phyloP scores from a whole-genome alignment of 2,888 invertebrate species.

The Hedychridium roseum region DNA sequence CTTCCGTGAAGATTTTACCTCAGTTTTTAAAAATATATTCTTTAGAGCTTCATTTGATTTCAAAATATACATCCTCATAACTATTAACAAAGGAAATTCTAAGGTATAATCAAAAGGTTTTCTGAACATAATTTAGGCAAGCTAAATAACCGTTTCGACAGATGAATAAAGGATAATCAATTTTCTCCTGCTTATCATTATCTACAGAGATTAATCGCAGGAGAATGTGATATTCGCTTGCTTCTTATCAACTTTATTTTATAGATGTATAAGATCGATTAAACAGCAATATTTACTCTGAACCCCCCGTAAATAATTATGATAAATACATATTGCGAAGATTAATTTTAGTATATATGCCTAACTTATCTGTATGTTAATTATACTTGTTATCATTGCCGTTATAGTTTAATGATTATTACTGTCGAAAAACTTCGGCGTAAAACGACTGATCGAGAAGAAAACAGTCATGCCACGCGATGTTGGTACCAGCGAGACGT shows the following conservation, averaged over 20 bases:
- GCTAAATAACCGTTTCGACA: too few species aligned
- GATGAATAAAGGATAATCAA: too few species aligned
- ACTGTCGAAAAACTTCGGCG: conserved; percentile 16
- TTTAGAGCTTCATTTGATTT: too few species aligned
- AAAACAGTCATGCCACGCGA: conserved; percentile 47
- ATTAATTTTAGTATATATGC: conserved; percentile 45
- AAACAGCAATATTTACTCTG: conserved; percentile 6
- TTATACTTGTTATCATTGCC: conserved; percentile 31
- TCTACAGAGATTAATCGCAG: too few species aligned
- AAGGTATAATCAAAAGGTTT: too few species aligned
- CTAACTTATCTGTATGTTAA: conserved; percentile 36
- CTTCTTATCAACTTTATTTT: conserved; percentile 23
- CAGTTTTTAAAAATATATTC: too few species aligned
- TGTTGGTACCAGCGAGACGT: conserved; percentile 57
- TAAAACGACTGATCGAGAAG: conserved; percentile 25
- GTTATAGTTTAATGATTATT: conserved; percentile 26
- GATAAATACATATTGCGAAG: conserved; percentile 30
- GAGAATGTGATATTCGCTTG: conserved; percentile 40
- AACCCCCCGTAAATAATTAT: conserved; percentile 6
- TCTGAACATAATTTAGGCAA: too few species aligned
- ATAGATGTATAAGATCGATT: conserved; percentile 15
- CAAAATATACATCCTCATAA: too few species aligned
- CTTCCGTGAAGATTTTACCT: conserved; percentile 12
- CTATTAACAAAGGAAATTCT: too few species aligned
- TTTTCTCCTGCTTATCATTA: too few species aligned